phyloP scores from a whole-genome alignment of 2,797 vertebrate genomes.

The Schizopygopsis pylzovi region DNA sequence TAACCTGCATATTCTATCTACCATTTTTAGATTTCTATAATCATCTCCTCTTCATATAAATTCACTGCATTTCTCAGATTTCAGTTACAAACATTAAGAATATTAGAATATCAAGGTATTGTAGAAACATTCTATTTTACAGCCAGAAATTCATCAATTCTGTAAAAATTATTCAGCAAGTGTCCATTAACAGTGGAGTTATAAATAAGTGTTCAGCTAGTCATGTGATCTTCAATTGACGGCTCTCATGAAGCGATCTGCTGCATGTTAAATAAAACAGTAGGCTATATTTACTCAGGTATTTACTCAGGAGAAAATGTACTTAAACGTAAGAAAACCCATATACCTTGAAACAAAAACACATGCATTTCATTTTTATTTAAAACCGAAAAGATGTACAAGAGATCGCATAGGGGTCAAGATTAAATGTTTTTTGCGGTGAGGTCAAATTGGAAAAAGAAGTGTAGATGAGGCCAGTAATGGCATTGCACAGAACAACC shows the following conservation, averaged over 20 bases:
- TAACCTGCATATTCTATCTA: not conserved
- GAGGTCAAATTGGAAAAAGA: constrained; percentile 18
- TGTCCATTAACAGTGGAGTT: not conserved
- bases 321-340: not conserved
- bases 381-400: not conserved
- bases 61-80: not conserved
- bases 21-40: not conserved
- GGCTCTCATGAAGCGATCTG: not conserved
- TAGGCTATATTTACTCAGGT: not conserved
- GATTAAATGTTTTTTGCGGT: not conserved
- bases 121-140: not conserved
- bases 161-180: not conserved
- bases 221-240: not conserved
- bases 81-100: not conserved
- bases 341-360: not conserved
- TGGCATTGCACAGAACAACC: not conserved
- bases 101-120: not conserved
- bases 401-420: not conserved
- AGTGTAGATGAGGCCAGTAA: not conserved
- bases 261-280: not conserved
- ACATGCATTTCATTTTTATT: not conserved
- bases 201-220: not conserved
- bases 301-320: not conserved
- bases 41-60: not conserved
- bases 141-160: not conserved